Evolutionary conservation across 2,888 invertebrate genomes (phyloP), one percentile per base, ranked within the genome.

Genomic region (Nomada ruficornis): DNA sequence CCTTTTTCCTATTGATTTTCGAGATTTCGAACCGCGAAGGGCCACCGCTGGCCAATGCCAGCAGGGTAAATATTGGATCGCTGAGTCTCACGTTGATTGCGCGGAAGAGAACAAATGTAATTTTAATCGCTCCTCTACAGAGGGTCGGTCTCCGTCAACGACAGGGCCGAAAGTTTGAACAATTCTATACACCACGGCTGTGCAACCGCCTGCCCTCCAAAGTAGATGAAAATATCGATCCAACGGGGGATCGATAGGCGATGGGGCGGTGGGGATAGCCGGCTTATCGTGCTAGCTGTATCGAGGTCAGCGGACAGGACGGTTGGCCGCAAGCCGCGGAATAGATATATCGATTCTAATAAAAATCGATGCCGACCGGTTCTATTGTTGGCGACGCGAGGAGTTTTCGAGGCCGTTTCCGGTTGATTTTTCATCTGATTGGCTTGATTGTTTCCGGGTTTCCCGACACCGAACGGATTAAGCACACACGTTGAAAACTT

Each of bases 51-150:
- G 54, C 64, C 80, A 15, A 13, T 77, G 74, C 76, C 72, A 36
- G 77, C 76, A 79, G 83, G 76, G 88, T 87, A 87, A 87, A 87
- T 88, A 87, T 88, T 88, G 84, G 83, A 80, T 86, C 86, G 88
- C 86, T 83, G 81, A 88, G 86, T 77, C 78, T 86, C 88, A 87
- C 86, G 88, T 87, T 87, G 87, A 87, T 87, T 86, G 88, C 84
- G 77, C 60, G 84, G 88, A 86, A 87, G 87, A 84, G 86, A 84
- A 88, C 88, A 87, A 87, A 88, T 87, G 87, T 88, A 88, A 87
- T 86, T 87, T 88, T 87, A 87, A 87, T 88, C 88, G 84, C 55
- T 63, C 44, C 67, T 71, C 84, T 50, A 62, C 63, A 20, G 60
- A 29, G 54, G 62, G 50, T 54, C n/a, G 57, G 64, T 29, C 20